phyloP scores from a whole-genome alignment of 2,797 vertebrate species.

The Pristis pectinata region DNA sequence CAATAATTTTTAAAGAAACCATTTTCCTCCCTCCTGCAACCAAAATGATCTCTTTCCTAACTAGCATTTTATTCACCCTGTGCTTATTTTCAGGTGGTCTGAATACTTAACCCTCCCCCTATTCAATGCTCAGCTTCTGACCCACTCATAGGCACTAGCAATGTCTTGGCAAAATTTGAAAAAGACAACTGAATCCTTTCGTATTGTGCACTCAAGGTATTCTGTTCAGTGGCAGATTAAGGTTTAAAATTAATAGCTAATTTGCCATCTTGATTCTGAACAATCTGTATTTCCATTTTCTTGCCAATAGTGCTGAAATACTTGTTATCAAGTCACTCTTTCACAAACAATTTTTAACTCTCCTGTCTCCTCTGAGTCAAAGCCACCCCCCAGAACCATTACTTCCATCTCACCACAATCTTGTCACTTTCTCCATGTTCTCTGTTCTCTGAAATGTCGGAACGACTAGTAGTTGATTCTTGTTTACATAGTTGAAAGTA shows the following conservation, averaged over 20 bases:
- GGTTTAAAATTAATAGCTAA: background rate
- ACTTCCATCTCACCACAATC: background rate
- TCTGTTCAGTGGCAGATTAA: too few species aligned
- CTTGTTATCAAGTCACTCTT: background rate
- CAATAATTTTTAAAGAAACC: too few species aligned
- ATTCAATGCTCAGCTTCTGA: too few species aligned
- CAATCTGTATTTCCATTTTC: background rate
- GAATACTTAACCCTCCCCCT: too few species aligned
- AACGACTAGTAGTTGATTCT: background rate
- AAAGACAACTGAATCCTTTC: too few species aligned
- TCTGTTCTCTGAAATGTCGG: background rate
- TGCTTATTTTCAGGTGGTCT: background rate
- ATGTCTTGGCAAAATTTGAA: too few species aligned
- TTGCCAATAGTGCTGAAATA: background rate
- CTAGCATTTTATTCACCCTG: background rate
- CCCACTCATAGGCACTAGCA: too few species aligned
- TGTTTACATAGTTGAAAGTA: background rate
- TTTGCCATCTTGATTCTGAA: background rate
- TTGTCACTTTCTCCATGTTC: background rate
- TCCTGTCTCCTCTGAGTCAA: background rate
- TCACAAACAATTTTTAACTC: background rate
- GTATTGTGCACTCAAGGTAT: too few species aligned
- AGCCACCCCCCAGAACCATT: too few species aligned
- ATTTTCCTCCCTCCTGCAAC: too few species aligned
- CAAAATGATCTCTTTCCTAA: background rate